These are phyloP conservation scores for Heterocephalus glaber DNA, from an alignment of 2,113 vertebrate species.

Conservation along the genomic window DNA sequence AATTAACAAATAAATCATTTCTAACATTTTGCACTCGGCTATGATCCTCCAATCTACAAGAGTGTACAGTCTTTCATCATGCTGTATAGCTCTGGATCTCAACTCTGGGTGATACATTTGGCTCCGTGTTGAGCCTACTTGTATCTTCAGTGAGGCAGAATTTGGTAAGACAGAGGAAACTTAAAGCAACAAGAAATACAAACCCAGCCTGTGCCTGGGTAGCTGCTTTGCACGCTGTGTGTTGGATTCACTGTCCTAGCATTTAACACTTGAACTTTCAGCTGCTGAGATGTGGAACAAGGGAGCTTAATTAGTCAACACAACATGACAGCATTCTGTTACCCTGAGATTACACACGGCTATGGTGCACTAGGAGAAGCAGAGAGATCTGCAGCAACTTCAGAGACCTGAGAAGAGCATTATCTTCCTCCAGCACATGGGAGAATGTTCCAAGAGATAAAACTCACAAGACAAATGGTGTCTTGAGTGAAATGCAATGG, in stretches of 20 bases:
- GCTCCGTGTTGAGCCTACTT: background rate
- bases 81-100: background rate
- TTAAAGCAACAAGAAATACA: background rate
- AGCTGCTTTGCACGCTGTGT: rapidly evolving
- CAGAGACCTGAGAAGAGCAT: conserved; percentile 44
- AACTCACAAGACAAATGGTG: conserved; percentile 36
- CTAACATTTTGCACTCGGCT: no score
- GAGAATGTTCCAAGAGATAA: conserved; percentile 71
- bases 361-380: conserved; percentile 41
- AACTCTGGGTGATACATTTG: rapidly evolving
- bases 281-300: conserved; percentile 67
- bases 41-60: no score
- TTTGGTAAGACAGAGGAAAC: background rate
- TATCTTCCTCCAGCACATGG: conserved; percentile 70
- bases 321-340: conserved; percentile 69
- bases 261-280: conserved; percentile 64
- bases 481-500: conserved; percentile 52
- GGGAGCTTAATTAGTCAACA: conserved; percentile 73
- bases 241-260: background rate
- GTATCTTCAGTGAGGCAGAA: background rate
- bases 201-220: background rate
- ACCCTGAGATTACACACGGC: conserved; percentile 70
- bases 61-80: background rate
- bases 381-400: conserved; percentile 38
- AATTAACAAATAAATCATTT: background rate